A percentile compares a stretch with the other conserved stretches of the same genome.
phyloP scores from a whole-genome alignment of 2,888 invertebrate genomes.

The Amiota minor region DNA sequence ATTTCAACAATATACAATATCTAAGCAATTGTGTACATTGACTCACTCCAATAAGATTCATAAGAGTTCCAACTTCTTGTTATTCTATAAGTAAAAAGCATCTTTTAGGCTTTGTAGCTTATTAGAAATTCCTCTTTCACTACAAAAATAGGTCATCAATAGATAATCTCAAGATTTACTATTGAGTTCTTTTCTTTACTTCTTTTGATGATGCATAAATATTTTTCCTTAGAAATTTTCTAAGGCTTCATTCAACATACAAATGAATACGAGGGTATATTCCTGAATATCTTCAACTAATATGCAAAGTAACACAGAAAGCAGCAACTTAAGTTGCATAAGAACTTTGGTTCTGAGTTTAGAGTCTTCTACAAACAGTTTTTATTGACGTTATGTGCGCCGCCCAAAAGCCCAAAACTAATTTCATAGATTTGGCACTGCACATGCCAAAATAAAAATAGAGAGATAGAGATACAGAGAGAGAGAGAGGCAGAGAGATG shows the following conservation, averaged over 20 bases:
- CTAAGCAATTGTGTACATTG: no score
- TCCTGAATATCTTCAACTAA: not conserved
- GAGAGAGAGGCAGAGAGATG: no score
- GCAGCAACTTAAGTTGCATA: not conserved
- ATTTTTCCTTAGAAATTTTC: no score
- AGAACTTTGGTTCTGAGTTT: not conserved
- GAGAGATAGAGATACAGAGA: no score
- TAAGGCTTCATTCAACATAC: no score
- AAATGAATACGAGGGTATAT: not conserved
- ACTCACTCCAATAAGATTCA: no score
- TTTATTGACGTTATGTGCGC: not conserved
- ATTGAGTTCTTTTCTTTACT: not conserved
- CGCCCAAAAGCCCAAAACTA: slow-evolving; percentile 22
- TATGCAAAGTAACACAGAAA: not conserved
- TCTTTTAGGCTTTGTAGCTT: no score
- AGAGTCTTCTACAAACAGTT: slow-evolving; percentile 2
- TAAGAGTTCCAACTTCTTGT: no score
- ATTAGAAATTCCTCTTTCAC: no score
- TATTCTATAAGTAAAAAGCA: no score
- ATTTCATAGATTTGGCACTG: slow-evolving; percentile 17
- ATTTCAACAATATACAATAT: no score
- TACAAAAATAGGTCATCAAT: not conserved
- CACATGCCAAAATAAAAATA: not conserved
- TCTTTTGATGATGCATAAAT: no score
- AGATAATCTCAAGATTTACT: slow-evolving; percentile 14